Base-by-base conservation (phyloP, 2,888 invertebrate genomes). In the Miltochrista miniata region DNA sequence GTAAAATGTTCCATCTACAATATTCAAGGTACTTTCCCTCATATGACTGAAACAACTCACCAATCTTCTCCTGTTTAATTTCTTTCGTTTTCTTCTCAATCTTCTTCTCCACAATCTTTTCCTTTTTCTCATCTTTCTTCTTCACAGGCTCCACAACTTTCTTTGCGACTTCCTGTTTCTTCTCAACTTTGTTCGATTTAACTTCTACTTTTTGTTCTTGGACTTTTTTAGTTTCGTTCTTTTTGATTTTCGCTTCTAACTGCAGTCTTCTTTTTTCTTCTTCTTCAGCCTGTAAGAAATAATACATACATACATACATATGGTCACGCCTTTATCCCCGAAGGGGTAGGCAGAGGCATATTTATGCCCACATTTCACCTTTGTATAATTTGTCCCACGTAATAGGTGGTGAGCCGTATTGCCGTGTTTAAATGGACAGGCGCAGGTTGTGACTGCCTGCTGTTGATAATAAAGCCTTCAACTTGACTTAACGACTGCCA, bases 1-100 rank as follows among this genome's bases (percentile, higher is more conserved):
- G n/a, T n/a, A n/a, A n/a, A n/a, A n/a, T n/a, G n/a, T n/a, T n/a
- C n/a, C n/a, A n/a, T n/a, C n/a, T n/a, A n/a, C n/a, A n/a, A n/a
- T n/a, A n/a, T n/a, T n/a, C n/a, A n/a, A n/a, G n/a, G n/a, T n/a
- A n/a, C n/a, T n/a, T n/a, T n/a, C n/a, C n/a, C n/a, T n/a, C n/a
- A n/a, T n/a, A n/a, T 24, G 18, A 24, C 5, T 4, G 18, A 24
- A 24, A 24, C 5, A 34, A 45, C 79, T 67, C 24, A 87, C 86
- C 76, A 65, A 56, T 74, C 63, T 85, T 89, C 50, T 87, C 90
- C 50, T 65, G 69, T 73, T 84, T 88, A 54, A 69, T 79, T 41
- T 86, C 62, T 59, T 81, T 64, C 54, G 76, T 69, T 15, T 81
- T 79, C 58, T 83, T 79, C 56, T 82, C 81, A 15, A 62, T 76